phyloP scores from a whole-genome alignment of 2,797 vertebrate genomes.

The Telmatherina bonti region DNA sequence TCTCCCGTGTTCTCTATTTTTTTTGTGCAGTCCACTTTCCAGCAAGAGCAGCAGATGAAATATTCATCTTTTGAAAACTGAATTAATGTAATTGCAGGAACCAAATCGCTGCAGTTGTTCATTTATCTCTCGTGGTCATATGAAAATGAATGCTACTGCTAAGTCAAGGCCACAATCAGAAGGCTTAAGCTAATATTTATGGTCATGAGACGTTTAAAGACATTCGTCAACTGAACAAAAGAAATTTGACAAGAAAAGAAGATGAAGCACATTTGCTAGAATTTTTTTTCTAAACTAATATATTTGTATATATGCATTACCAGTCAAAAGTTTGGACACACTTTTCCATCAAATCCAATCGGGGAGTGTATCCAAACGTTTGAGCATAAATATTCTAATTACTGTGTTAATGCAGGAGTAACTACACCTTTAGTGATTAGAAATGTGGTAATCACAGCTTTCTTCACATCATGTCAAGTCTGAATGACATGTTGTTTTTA shows the following conservation, averaged over 20 bases:
- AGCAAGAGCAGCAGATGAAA: conserved; percentile 3
- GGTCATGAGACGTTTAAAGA: not conserved
- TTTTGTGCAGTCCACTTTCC: not conserved
- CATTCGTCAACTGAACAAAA: not conserved
- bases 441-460: not conserved
- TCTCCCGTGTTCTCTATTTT: not conserved
- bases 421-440: not conserved
- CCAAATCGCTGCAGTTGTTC: too few species aligned
- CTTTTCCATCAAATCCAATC: too few species aligned
- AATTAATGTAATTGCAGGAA: not conserved
- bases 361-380: too few species aligned
- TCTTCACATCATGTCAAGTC: not conserved
- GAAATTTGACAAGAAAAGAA: not conserved
- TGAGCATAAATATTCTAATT: too few species aligned
- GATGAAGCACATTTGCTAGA: not conserved
- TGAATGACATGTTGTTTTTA: not conserved
- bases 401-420: too few species aligned
- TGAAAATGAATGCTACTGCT: not conserved
- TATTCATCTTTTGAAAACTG: not conserved
- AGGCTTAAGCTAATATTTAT: not conserved
- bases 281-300: not conserved
- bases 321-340: too few species aligned
- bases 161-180: not conserved
- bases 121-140: not conserved
- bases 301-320: too few species aligned